These are phyloP conservation scores for Grallaria varia DNA, from an alignment of 2,113 vertebrate species.

Conservation along the genomic window DNA sequence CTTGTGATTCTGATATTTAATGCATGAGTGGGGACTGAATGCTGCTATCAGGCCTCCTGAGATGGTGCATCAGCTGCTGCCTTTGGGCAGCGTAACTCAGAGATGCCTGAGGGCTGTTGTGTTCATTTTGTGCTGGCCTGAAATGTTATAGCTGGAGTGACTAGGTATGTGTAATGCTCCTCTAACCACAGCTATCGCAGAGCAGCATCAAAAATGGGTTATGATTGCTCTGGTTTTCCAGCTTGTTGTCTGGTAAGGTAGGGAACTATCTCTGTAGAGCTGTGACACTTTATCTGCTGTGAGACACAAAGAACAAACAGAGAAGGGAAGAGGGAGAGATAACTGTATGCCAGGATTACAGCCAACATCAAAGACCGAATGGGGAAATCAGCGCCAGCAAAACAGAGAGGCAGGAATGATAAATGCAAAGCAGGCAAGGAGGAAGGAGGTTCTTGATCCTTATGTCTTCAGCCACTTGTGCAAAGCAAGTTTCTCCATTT, in stretches of 20 bases:
- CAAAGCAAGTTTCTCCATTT: background rate
- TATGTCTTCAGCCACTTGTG: background rate
- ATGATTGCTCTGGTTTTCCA: background rate
- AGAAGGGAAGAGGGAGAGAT: background rate
- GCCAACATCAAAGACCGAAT: constrained; percentile 11
- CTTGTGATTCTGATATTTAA: background rate
- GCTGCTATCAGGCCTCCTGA: background rate
- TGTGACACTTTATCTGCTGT: background rate
- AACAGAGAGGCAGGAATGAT: background rate
- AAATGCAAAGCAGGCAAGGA: background rate
- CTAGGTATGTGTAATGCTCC: background rate
- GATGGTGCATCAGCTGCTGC: constrained; percentile 11
- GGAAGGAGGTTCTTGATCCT: background rate
- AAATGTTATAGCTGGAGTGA: background rate
- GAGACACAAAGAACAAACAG: background rate
- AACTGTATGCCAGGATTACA: background rate
- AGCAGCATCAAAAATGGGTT: background rate
- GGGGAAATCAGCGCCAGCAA: background rate
- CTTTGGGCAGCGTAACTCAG: background rate
- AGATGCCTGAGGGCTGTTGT: background rate
- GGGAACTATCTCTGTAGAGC: background rate
- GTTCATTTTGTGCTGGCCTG: constrained; percentile 14
- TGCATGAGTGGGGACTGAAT: background rate
- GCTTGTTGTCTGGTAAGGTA: background rate
- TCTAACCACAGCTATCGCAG: background rate